Evolutionary conservation across 2,797 vertebrate genomes (phyloP).

Genomic region (Cyclura pinguis): DNA sequence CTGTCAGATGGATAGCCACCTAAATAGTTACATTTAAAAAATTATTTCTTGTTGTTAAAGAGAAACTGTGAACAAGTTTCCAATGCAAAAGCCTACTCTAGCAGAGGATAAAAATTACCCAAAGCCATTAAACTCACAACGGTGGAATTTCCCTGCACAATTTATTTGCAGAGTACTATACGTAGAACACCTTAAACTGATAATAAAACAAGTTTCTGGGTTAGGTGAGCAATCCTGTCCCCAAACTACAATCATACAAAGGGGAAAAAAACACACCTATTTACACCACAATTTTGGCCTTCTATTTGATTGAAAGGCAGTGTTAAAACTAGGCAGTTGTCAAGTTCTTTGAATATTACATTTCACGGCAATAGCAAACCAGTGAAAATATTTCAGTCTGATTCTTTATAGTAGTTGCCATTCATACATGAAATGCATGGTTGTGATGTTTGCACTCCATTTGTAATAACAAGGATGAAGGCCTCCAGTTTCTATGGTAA

Average conservation of each 20-base stretch:
- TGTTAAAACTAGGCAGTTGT: slow-evolving; percentile 56
- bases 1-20: slow-evolving; percentile 49
- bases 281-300: slow-evolving; percentile 7
- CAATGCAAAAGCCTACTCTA: slow-evolving; percentile 4
- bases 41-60: slow-evolving; percentile 13
- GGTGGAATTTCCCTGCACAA: slow-evolving; percentile 58
- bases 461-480: slow-evolving; percentile 83
- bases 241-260: background rate
- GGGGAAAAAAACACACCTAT: background rate
- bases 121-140: slow-evolving; percentile 40
- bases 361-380: slow-evolving; percentile 70
- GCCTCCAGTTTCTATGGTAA: slow-evolving; percentile 86
- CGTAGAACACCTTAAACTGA: slow-evolving; percentile 46
- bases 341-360: slow-evolving; percentile 68
- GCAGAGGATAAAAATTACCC: slow-evolving; percentile 29
- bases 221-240: background rate
- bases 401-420: slow-evolving; percentile 75
- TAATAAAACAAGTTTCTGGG: background rate
- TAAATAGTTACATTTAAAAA: slow-evolving; percentile 36
- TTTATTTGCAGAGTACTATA: slow-evolving; percentile 21
- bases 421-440: slow-evolving; percentile 75
- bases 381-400: slow-evolving; percentile 74
- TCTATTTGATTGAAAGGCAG: background rate
- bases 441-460: slow-evolving; percentile 81
- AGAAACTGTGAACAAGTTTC: background rate